These are phyloP conservation scores for Ictidomys tridecemlineatus DNA, from an alignment of 2,113 vertebrate genomes.

Conservation along the genomic window DNA sequence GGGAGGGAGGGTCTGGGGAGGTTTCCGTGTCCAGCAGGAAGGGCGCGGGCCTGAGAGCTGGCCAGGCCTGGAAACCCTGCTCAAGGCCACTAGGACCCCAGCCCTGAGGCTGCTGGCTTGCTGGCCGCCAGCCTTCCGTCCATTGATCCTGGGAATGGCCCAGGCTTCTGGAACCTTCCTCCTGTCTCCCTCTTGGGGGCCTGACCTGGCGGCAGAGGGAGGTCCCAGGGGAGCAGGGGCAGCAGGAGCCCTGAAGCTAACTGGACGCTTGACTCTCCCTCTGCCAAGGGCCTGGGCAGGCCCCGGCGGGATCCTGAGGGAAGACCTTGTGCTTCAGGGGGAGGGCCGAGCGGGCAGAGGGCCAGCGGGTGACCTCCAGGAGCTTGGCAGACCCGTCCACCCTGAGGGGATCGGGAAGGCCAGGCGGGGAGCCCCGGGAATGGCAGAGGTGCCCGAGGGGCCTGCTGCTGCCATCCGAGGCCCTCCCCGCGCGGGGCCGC, in stretches of 20 bases:
- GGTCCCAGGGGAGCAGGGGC: rapidly evolving
- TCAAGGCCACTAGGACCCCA: not conserved
- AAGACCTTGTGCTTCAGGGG: no score
- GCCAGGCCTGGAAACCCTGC: not conserved
- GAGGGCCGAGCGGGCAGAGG: no score
- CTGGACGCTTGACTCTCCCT: not conserved
- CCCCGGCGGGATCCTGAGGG: no score
- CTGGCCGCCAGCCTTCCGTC: not conserved
- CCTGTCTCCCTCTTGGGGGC: not conserved
- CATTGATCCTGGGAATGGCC: not conserved
- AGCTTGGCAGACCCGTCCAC: no score
- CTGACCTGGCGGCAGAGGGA: not conserved
- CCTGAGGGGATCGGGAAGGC: not conserved
- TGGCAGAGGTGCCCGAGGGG: not conserved
- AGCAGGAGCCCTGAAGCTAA: not conserved
- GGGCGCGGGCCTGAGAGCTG: not conserved
- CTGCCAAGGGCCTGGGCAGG: not conserved
- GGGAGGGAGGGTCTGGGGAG: not conserved
- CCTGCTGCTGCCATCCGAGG: not conserved
- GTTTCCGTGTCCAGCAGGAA: not conserved
- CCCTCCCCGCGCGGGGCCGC: no score
- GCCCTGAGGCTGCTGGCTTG: rapidly evolving
- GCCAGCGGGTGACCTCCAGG: no score
- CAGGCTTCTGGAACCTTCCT: not conserved
- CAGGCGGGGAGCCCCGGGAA: not conserved